These are phyloP conservation scores for Drosophila greeni DNA, from an alignment of 2,888 invertebrate genomes.

Conservation along the genomic window DNA sequence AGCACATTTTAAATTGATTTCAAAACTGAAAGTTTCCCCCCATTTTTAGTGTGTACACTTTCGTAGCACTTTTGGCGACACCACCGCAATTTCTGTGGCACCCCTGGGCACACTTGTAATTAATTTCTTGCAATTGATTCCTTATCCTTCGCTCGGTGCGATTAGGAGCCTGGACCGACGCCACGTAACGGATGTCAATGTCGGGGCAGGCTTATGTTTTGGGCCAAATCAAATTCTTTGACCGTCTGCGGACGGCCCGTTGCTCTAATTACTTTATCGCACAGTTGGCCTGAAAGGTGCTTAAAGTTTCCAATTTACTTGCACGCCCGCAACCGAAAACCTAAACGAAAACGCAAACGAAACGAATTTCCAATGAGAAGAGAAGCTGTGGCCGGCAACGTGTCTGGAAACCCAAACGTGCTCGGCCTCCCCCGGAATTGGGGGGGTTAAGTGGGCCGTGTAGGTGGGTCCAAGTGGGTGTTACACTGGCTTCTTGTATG, in stretches of 20 bases:
- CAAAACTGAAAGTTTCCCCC: neutral
- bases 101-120: slow-evolving; percentile 1
- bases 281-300: slow-evolving; percentile 49
- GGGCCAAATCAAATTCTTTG: slow-evolving; percentile 35
- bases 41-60: neutral
- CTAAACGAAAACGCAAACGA: slow-evolving; percentile 21
- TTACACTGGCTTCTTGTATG: neutral
- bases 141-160: slow-evolving; percentile 45
- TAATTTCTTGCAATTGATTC: slow-evolving; percentile 20
- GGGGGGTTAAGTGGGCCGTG: slow-evolving; percentile 18
- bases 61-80: neutral
- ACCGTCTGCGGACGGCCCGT: slow-evolving; percentile 17
- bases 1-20: neutral
- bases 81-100: slow-evolving; percentile 4
- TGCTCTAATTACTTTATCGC: slow-evolving; percentile 63
- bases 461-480: slow-evolving; percentile 9
- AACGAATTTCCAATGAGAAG: slow-evolving; percentile 64
- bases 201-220: slow-evolving; percentile 22
- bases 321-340: slow-evolving; percentile 50
- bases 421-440: slow-evolving; percentile 15
- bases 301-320: slow-evolving; percentile 66
- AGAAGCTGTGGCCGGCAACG: slow-evolving; percentile 54
- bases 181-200: slow-evolving; percentile 8
- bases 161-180: slow-evolving; percentile 32
- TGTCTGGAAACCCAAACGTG: slow-evolving; percentile 62